Conservation (phyloP, 2,113 vertebrate species). For the Ailuropoda melanoleuca region DNA sequence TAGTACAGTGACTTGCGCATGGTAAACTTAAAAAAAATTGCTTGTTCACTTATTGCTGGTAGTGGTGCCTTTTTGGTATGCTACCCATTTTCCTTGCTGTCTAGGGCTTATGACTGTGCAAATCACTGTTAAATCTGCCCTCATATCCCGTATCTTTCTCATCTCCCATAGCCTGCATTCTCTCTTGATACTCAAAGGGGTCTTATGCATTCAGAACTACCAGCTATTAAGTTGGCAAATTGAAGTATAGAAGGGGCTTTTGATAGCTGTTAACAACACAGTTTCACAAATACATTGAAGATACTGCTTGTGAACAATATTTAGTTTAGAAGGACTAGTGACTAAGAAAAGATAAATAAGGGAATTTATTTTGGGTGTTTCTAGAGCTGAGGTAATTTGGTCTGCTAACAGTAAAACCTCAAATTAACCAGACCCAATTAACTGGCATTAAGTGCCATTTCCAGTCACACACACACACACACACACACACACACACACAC, state of each 20-base stretch:
- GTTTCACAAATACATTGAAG: constrained; percentile 24
- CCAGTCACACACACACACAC: not conserved
- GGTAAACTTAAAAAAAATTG: not conserved
- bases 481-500: not conserved
- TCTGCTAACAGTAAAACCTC: constrained; percentile 31
- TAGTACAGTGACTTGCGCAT: not conserved
- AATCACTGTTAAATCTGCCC: not conserved
- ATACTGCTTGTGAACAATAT: not conserved
- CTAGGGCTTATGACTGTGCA: not conserved
- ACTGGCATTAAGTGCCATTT: constrained; percentile 12
- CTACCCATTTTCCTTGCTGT: not conserved
- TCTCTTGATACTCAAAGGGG: not conserved
- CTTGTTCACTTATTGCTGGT: not conserved
- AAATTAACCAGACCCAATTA: constrained; percentile 7
- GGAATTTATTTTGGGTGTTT: constrained; percentile 36
- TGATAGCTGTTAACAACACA: not conserved
- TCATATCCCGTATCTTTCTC: not conserved
- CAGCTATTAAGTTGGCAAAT: not conserved
- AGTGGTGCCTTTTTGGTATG: not conserved
- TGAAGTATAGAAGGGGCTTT: constrained; percentile 7
- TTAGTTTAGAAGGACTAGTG: not conserved
- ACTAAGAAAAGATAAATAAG: not conserved
- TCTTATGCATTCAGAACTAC: not conserved
- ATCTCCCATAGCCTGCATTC: not conserved
- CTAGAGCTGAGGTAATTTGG: constrained; percentile 1